These are phyloP conservation scores for Ophthalmolycus amberensis DNA, from an alignment of 2,113 vertebrate species.

Conservation along the genomic window DNA sequence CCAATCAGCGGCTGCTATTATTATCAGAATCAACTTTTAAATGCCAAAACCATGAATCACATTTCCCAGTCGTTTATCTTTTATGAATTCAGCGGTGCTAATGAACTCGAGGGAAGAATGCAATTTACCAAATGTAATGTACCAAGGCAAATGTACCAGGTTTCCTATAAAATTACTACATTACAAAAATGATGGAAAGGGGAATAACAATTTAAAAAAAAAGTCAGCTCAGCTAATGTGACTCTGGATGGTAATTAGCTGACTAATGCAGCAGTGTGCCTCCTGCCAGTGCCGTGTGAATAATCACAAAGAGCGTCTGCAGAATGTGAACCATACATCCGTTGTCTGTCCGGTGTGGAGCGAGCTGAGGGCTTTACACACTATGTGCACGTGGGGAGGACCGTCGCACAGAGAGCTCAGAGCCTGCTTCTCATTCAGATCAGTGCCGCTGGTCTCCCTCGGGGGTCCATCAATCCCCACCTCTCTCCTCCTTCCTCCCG, in stretches of 20 bases:
- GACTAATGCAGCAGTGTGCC: constrained; percentile 57
- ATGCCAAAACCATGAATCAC: constrained; percentile 60
- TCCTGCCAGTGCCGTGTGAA: constrained; percentile 53
- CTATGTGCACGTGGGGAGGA: constrained; percentile 20
- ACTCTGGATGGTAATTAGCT: constrained; percentile 55
- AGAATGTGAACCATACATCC: constrained; percentile 25
- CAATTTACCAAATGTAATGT: constrained; percentile 18
- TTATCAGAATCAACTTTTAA: constrained; percentile 55
- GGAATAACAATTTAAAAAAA: not conserved
- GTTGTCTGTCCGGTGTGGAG: constrained; percentile 34
- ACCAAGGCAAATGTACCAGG: constrained; percentile 34
- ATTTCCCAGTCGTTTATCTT: constrained; percentile 35
- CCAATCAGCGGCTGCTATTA: constrained; percentile 62
- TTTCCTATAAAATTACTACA: constrained; percentile 22
- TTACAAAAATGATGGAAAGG: constrained; percentile 25
- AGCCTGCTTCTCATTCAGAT: constrained; percentile 63
- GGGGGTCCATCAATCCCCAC: constrained; percentile 46
- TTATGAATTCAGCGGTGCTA: constrained; percentile 50
- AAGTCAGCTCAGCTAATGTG: constrained; percentile 34
- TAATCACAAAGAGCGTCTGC: constrained; percentile 29
- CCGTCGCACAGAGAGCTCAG: constrained; percentile 19
- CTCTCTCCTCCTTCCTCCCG: constrained; percentile 34
- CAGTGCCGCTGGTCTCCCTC: constrained; percentile 15
- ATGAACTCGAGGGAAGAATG: constrained; percentile 27
- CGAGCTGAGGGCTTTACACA: constrained; percentile 23